phyloP scores from a whole-genome alignment of 2,888 invertebrate species.

The Ischnura elegans region DNA sequence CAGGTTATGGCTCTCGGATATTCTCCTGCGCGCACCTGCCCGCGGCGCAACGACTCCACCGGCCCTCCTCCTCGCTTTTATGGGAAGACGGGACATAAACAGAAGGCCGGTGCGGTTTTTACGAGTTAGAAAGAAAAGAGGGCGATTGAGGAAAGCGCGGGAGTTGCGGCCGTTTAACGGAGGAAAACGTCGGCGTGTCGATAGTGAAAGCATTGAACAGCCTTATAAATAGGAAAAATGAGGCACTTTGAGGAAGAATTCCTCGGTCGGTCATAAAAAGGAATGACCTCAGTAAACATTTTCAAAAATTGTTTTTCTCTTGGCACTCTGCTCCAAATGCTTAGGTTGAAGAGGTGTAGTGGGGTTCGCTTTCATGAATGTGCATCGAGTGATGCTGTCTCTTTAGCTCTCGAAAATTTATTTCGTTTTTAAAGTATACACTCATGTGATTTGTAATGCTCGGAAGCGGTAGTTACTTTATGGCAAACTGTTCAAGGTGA shows the following conservation, averaged over 20 bases:
- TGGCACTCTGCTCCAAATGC: no score
- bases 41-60: background rate
- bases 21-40: background rate
- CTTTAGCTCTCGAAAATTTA: no score
- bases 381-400: no score
- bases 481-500: no score
- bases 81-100: background rate
- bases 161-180: background rate
- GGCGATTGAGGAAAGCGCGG: background rate
- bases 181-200: background rate
- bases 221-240: background rate
- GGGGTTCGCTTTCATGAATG: no score
- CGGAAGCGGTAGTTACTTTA: no score
- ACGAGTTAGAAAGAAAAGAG: background rate
- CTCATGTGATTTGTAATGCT: no score
- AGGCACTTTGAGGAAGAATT: background rate
- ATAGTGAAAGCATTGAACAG: background rate
- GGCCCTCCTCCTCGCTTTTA: background rate
- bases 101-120: background rate
- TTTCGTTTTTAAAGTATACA: no score
- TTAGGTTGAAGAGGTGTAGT: no score
- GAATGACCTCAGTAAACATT: no score
- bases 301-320: no score
- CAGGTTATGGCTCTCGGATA: conserved; percentile 12
- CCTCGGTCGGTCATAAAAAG: no score